Evolutionary conservation across 2,888 invertebrate species (phyloP), one percentile per base, ranked within the genome.

Genomic region (Nephrotoma guestfalica): DNA sequence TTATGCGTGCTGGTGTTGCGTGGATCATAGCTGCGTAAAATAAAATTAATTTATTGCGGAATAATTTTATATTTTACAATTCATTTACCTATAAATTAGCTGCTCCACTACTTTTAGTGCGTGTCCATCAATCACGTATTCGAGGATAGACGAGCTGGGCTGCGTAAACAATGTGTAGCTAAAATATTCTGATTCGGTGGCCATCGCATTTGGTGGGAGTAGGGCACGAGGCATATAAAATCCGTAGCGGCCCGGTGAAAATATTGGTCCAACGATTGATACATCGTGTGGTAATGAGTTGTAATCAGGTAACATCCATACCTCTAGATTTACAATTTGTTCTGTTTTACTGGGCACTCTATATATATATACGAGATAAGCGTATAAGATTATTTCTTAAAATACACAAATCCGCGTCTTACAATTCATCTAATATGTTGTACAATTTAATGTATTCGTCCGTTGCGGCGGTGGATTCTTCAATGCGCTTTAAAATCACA

Each of bases 271-370:
- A 85, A 93, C 92, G 88, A 93, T 93, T 13, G 87, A 87, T n/a
- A 90, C 88, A 11, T 92, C 42, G 91, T 91, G 87, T 90, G 90
- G 88, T 90, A 89, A 71, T 88, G 92, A 91, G 89, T 94, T 94
- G 86, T 93, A 92, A 83, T 94, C 93, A 0, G 95, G 93, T 40
- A 94, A 93, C 87, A 94, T 91, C 94, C 95, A 95, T 0, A 95
- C 94, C 90, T 95, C 96, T 89, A 96, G 90, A 90, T 96, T 95
- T 18, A 71, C n/a, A 71, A 71, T 71, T 71, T 71, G 71, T 71
- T 71, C 71, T 4, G 71, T 7, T 71, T 30, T 71, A 18, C 3
- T 30, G 0, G 71, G 3, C 7, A 71, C 30, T 71, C 71, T 71
- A 9, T 30, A 71, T 41, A 90, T 89, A 9, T 93, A 93, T 47